Evolutionary conservation across 2,113 vertebrate genomes (phyloP), one percentile per base, ranked within the genome.

Genomic region (Bucco capensis): DNA sequence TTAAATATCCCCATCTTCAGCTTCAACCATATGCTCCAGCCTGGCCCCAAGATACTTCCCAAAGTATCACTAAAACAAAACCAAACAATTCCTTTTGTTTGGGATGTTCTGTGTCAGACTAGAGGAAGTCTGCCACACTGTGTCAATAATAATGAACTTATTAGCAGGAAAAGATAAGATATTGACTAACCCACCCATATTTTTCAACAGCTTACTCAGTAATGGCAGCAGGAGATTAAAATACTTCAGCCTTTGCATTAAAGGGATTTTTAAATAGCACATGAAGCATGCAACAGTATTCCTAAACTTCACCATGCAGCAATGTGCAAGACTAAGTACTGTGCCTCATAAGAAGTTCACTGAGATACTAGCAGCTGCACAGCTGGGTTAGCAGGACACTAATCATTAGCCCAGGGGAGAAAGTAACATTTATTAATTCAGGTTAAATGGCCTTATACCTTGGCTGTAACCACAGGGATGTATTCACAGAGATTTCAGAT

Each of bases 271-370:
- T 74, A 80, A 78, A 22, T 2, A 72, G 37, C 18, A n/a, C 17
- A 5, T 10, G 28, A 58, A 73, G 31, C 0, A 0, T 62, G 12
- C n/a, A 64, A 46, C 81, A 54, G 16, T 14, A 47, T 66, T 78
- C 17, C 77, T 42, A 9, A 67, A 67, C 12, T 15, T 35, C 56
- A 49, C 2, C 5, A 19, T 7, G 9, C 46, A 70, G 28, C 18
- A 76, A 37, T 9, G 0, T 8, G 16, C 62, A 73, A n/a, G 71
- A 5, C 42, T 3, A 14, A 0, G 3, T 0, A 0, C 5, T 7
- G n/a, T 28, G 42, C 11, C 56, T 73, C 3, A 0, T 6, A 35
- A 37, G 23, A 10, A 5, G 2, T 6, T 35, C 56, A 11, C 67
- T 0, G 2, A 33, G 30, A 5, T 0, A 12, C 27, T 3, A 54